Evolutionary conservation across 1,140 invertebrate species (phyloP), one percentile per base, ranked within the genome.

Genomic region (Cotesia typhae): DNA sequence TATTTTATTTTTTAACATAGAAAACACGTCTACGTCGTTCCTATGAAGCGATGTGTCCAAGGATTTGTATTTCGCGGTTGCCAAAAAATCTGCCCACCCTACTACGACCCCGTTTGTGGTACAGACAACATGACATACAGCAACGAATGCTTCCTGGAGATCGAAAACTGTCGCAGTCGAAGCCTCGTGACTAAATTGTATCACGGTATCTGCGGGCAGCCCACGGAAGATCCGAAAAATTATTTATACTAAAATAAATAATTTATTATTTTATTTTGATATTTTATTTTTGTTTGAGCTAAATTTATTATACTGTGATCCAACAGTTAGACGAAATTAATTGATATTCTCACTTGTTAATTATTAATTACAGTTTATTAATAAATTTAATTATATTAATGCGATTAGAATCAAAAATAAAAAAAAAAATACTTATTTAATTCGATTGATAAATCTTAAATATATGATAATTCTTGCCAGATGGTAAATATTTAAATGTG

Each of bases 131-230:
- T 93, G 87, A 96, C 95, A 0, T 98, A 98, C 89, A 92, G 93
- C 76, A 98, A 98, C 84, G 92, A 93, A 75, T 98, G 96, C 83
- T 96, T 97, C 89, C 89, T 98, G 75, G 92, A 94, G 82, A 93
- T 96, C 81, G 94, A 96, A 86, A 95, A 94, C 77, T 97, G 95
- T 81, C 89, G 94, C 78, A 94, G 93, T 72, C 90, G 93, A 87
- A 91, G 88, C 71, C 81, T 90, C 65, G 90, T 92, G 4, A 85
- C 87, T 36, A 89, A 91, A 77, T 89, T 89, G 71, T 89, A 92
- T 77, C 89, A 92, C 78, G 92, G 92, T 2, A 88, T 91, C 35
- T 93, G 92, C 79, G 91, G 91, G n/a, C 89, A 92, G 74, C 92
- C 92, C 2, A 87, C 89, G 3, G 88, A 90, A 69, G 90, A 91